Conservation (phyloP, 2,113 vertebrate genomes). For the Stomatorhinus ivindoensis region DNA sequence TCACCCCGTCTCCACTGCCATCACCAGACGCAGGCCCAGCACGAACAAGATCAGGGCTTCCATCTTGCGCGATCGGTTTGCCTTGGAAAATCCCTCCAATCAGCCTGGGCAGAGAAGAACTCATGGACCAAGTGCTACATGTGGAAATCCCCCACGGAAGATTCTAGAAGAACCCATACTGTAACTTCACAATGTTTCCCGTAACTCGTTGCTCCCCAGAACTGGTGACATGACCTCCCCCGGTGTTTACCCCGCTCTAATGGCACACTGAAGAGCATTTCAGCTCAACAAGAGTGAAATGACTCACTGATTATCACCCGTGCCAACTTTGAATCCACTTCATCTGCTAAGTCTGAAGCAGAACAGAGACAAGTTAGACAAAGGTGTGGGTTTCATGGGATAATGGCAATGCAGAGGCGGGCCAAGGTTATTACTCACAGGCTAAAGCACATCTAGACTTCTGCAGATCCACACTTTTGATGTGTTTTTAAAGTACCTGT, state of each 20-base stretch:
- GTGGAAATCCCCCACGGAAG: not conserved
- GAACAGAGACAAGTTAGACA: not conserved
- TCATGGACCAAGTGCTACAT: not conserved
- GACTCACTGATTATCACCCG: not conserved
- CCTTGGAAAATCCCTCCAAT: not conserved
- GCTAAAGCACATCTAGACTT: not conserved
- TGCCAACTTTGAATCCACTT: not conserved
- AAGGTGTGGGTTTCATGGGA: not conserved
- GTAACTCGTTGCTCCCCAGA: not conserved
- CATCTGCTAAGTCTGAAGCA: not conserved
- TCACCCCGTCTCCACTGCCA: slow-evolving; percentile 30
- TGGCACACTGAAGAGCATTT: not conserved
- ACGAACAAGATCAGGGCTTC: slow-evolving; percentile 45
- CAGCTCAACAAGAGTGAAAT: not conserved
- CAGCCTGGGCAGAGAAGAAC: not conserved
- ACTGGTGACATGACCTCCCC: not conserved
- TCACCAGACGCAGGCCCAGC: slow-evolving; percentile 41
- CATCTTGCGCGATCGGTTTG: slow-evolving; percentile 30
- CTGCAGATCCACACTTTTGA: not conserved
- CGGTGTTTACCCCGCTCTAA: not conserved
- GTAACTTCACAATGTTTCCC: not conserved
- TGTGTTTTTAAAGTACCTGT: not conserved
- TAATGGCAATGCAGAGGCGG: not conserved
- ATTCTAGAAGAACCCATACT: not conserved
- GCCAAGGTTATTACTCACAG: not conserved